Base-by-base conservation (phyloP, 2,797 vertebrate genomes). In the Xyrichtys novacula region DNA sequence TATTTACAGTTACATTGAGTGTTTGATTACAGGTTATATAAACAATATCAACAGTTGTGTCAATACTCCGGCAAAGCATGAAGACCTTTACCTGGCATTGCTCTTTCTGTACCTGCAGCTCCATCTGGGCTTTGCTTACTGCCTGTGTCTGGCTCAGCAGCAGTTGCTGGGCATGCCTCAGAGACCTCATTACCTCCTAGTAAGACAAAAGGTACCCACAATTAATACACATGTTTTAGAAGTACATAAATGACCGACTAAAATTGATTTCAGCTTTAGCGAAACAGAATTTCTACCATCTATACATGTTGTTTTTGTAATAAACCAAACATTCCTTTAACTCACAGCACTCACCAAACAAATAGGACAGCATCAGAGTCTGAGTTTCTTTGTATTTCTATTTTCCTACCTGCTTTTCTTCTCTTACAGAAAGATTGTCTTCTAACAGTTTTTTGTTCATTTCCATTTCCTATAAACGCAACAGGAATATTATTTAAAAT, bases 391-490 rank as follows among this genome's bases (percentile, higher is more conserved):
- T 1, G 2, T 1, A 26, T 52, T 49, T 19, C 14, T 46, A 36
- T n/a, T 32, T 19, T 28, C 42, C 81, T 58, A 96, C 98, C 94
- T 95, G 91, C 60, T 96, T 98, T 80, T 96, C 96, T 87, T 91
- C 86, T 91, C 92, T 93, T 39, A 95, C 80, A 29, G 42, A 54
- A 15, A 5, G 39, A 56, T 93, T 94, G 81, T 96, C 95, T 76
- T 95, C 93, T 68, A 63, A 69, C 14, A 97, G 79, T 74, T 91
- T 96, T 86, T 90, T 93, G 89, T 92, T 96, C 80, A 97, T 83
- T 81, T 95, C 93, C 8, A 65, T 88, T 87, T 97, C 96, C 97
- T 99, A 54, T 54, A 78, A 59, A 72, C n/a, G 47, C 2, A 56
- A 52, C 55, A 66, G 5, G 64, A 28, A 55, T 14, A 3, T 1